Evolutionary conservation across 37 sponge, comb jelly and placozoan genomes (phyloP).

Genomic region (Ianthella basta): DNA sequence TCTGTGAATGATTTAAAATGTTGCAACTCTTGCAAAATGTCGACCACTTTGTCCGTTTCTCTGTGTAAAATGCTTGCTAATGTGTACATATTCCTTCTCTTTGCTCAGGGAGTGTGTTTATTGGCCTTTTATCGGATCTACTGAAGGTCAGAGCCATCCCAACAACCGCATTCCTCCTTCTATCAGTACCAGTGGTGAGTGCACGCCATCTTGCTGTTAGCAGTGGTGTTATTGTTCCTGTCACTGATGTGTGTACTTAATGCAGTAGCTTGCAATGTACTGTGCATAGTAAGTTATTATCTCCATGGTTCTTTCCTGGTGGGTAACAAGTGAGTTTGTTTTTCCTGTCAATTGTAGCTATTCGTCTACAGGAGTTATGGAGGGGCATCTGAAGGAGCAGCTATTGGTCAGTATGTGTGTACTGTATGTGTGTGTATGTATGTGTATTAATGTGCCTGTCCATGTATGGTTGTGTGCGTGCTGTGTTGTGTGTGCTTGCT

Average conservation of each 20-base stretch:
- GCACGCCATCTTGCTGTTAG: not conserved
- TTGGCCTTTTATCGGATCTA: conserved; percentile 73
- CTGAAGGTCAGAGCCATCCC: conserved; percentile 66
- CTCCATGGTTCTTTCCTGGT: too few relatives aligned
- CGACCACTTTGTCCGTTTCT: too few relatives aligned
- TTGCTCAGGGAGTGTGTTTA: conserved; percentile 58
- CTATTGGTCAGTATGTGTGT: conserved; percentile 15
- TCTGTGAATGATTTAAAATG: too few relatives aligned
- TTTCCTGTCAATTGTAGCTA: not conserved
- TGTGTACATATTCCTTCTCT: too few relatives aligned
- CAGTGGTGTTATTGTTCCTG: not conserved
- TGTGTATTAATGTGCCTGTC: not conserved
- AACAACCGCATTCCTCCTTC: conserved; percentile 49
- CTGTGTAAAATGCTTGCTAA: too few relatives aligned
- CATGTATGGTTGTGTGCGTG: not conserved
- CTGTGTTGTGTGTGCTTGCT: not conserved
- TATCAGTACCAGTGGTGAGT: conserved; percentile 76
- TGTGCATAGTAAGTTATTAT: not conserved
- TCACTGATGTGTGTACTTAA: not conserved
- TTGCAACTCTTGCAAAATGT: too few relatives aligned
- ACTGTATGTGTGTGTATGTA: not conserved
- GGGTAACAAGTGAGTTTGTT: too few relatives aligned
- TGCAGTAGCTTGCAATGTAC: not conserved
- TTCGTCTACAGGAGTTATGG: conserved; percentile 2
- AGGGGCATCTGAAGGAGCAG: not conserved